Evolutionary conservation across 2,797 vertebrate species (phyloP).

Genomic region (Tangara arthus): DNA sequence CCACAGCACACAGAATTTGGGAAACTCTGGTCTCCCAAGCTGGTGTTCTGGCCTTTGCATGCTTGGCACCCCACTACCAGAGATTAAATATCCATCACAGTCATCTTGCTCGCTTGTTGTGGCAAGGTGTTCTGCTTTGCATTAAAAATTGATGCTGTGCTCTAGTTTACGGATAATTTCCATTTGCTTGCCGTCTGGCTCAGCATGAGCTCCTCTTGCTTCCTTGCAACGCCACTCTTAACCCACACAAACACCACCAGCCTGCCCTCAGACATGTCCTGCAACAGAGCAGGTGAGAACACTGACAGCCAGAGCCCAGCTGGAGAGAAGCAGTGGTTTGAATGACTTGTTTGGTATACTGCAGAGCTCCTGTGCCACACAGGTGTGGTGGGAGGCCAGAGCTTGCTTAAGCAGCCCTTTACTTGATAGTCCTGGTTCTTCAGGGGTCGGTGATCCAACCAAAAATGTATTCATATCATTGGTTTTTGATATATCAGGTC

Average conservation of each 20-base stretch:
- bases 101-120: not conserved
- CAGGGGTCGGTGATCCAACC: not conserved
- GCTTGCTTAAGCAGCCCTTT: not conserved
- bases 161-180: constrained; percentile 15
- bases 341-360: not conserved
- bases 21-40: not conserved
- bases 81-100: not conserved
- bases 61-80: not conserved
- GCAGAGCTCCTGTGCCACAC: not conserved
- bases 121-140: constrained; percentile 15
- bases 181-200: not conserved
- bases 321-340: not conserved
- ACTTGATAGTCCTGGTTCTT: not conserved
- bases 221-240: not conserved
- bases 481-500: not conserved
- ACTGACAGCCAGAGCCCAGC: not conserved
- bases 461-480: not conserved
- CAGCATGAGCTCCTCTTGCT: not conserved
- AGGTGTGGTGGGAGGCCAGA: not conserved
- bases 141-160: constrained; percentile 43
- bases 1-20: not conserved
- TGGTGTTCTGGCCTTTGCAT: not conserved
- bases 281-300: not conserved
- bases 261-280: not conserved
- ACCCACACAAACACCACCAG: not conserved